Percentiles rank a stretch among this genome's conserved stretches.
These are phyloP conservation scores for Hipparchia semele DNA, from an alignment of 2,888 invertebrate genomes.

Conservation along the genomic window DNA sequence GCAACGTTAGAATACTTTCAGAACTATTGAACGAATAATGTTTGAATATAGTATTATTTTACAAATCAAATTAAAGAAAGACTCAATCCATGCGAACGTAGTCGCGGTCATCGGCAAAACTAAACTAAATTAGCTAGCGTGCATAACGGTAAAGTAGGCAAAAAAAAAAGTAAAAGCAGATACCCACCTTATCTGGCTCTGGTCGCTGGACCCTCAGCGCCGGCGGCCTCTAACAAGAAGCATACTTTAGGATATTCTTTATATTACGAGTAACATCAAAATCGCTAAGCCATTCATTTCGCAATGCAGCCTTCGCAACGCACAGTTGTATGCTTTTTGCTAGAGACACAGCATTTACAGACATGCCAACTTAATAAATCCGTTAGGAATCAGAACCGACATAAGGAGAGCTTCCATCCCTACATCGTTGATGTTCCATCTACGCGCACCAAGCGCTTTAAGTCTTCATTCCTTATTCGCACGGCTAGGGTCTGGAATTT, in stretches of 20 bases:
- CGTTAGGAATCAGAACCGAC: background rate
- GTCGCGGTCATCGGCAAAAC: too few relatives aligned
- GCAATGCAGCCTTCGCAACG: conserved; percentile 66
- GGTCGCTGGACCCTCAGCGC: conserved; percentile 35
- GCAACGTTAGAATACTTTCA: too few relatives aligned
- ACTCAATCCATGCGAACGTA: too few relatives aligned
- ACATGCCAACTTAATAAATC: background rate
- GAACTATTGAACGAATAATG: too few relatives aligned
- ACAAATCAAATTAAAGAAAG: too few relatives aligned
- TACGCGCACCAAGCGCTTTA: too few relatives aligned
- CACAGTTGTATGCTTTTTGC: conserved; percentile 67
- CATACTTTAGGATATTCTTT: conserved; percentile 58
- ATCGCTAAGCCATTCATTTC: conserved; percentile 71
- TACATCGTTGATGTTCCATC: too few relatives aligned
- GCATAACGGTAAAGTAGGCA: background rate
- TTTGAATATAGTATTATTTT: too few relatives aligned
- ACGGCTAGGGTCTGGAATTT: too few relatives aligned
- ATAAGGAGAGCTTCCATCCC: too few relatives aligned
- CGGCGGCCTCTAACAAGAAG: conserved; percentile 70
- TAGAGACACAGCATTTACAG: conserved; percentile 45
- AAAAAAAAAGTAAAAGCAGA: conserved; percentile 2
- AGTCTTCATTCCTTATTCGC: too few relatives aligned
- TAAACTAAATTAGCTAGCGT: too few relatives aligned
- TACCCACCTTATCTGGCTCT: conserved; percentile 31
- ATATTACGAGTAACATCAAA: conserved; percentile 45